A percentile compares a stretch with the other conserved stretches of the same genome.
Conservation (phyloP, 2,113 vertebrate genomes). For the Crocuta crocuta region DNA sequence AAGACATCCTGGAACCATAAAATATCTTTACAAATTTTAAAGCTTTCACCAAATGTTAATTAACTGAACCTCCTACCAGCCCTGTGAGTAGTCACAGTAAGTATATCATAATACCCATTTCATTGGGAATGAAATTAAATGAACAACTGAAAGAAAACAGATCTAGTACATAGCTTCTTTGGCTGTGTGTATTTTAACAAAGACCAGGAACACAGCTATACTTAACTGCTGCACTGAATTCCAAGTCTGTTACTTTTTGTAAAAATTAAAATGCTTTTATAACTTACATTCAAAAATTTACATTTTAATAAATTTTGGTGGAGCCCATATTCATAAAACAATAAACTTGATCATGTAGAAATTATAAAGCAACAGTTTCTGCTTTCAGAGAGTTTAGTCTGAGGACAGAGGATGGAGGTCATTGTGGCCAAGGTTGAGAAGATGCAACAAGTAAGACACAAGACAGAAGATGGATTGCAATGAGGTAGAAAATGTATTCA, state of each 20-base stretch:
- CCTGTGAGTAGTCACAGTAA: conserved; percentile 5
- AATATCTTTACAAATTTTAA: conserved; percentile 43
- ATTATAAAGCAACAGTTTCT: neutral
- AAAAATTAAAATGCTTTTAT: neutral
- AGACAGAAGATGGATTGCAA: neutral
- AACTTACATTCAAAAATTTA: neutral
- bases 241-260: neutral
- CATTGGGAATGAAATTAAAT: conserved; percentile 40
- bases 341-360: neutral
- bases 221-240: neutral
- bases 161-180: neutral
- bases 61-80: conserved; percentile 47
- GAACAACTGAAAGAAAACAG: conserved; percentile 41
- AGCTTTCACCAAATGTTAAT: conserved; percentile 61
- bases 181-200: neutral
- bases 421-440: neutral
- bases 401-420: neutral
- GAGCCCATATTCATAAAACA: neutral
- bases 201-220: neutral
- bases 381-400: neutral
- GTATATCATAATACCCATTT: conserved; percentile 20
- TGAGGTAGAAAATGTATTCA: neutral
- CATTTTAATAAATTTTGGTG: neutral
- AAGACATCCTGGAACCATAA: conserved; percentile 30
- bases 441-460: neutral